Evolutionary conservation across 2,888 invertebrate genomes (phyloP).

Genomic region (Cosmia trapezina): DNA sequence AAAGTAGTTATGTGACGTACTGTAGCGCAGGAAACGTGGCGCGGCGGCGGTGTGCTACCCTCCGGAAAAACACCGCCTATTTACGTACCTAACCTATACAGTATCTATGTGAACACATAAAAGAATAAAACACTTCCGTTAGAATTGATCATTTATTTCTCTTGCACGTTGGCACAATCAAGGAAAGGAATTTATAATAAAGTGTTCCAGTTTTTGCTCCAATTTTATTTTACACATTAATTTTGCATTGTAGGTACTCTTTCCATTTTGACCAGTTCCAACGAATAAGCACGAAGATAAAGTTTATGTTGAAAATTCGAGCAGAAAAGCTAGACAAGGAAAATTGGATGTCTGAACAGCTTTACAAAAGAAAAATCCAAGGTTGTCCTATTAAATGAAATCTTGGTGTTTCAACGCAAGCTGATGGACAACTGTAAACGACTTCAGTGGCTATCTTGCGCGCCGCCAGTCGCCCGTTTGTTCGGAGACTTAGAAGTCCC

Average conservation of each 20-base stretch:
- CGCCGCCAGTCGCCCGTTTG: constrained; percentile 43
- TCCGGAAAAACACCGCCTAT: constrained; percentile 43
- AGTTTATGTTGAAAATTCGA: not conserved
- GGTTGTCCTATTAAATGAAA: constrained; percentile 37
- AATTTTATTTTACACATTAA: constrained; percentile 9
- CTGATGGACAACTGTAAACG: constrained; percentile 54
- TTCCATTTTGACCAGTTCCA: constrained; percentile 15
- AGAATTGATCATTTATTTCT: constrained; percentile 37
- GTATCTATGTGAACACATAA: constrained; percentile 17
- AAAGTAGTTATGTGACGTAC: constrained; percentile 32
- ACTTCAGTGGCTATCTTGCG: constrained; percentile 48
- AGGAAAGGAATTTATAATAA: constrained; percentile 5
- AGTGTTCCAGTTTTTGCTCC: constrained; percentile 9
- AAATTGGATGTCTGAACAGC: constrained; percentile 5
- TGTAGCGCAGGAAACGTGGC: constrained; percentile 47
- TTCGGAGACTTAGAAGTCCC: constrained; percentile 49
- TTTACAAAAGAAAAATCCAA: constrained; percentile 30
- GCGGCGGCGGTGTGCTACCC: constrained; percentile 19
- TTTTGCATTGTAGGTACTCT: constrained; percentile 8
- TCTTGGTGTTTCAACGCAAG: constrained; percentile 50
- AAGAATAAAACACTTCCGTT: constrained; percentile 34
- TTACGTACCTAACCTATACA: constrained; percentile 19
- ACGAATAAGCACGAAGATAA: not conserved
- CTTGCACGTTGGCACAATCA: constrained; percentile 12
- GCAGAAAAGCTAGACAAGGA: not conserved